phyloP scores from a whole-genome alignment of 2,888 invertebrate genomes.

The Oithona nana region DNA sequence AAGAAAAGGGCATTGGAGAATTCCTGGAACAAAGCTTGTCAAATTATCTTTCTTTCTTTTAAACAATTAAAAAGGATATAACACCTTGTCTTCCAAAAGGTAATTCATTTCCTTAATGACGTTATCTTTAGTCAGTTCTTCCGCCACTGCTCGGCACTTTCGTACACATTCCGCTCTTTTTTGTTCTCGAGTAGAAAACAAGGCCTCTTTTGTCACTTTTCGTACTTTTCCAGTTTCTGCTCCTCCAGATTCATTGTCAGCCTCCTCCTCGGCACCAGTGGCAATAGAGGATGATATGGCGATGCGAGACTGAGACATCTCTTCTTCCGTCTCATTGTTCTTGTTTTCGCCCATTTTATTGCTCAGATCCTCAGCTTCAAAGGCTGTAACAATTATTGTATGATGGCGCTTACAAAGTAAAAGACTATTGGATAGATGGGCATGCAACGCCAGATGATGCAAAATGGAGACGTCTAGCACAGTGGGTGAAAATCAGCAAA shows the following conservation, averaged over 20 bases:
- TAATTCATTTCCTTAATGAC: not conserved
- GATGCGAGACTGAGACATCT: not conserved
- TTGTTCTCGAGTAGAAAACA: not conserved
- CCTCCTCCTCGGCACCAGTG: too few relatives aligned
- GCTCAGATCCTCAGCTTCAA: too few relatives aligned
- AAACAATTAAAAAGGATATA: not conserved
- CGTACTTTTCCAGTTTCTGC: not conserved
- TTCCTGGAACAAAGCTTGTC: not conserved
- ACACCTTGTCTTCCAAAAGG: conserved; percentile 1
- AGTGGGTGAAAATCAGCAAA: too few relatives aligned
- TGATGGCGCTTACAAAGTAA: too few relatives aligned
- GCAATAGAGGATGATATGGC: too few relatives aligned
- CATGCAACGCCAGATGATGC: too few relatives aligned
- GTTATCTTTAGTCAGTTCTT: not conserved
- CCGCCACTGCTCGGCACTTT: not conserved
- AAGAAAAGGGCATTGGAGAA: not conserved
- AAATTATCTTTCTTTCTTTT: not conserved
- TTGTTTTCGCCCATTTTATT: not conserved
- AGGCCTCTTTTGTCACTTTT: conserved; percentile 6
- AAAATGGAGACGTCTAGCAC: too few relatives aligned
- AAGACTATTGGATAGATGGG: too few relatives aligned
- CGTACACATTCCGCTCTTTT: not conserved
- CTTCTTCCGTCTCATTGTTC: not conserved
- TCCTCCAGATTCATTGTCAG: not conserved
- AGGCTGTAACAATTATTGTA: too few relatives aligned